Evolutionary conservation across 2,113 vertebrate species (phyloP), one percentile per base, ranked within the genome.

Genomic region (Paracanthobrama guichenoti): DNA sequence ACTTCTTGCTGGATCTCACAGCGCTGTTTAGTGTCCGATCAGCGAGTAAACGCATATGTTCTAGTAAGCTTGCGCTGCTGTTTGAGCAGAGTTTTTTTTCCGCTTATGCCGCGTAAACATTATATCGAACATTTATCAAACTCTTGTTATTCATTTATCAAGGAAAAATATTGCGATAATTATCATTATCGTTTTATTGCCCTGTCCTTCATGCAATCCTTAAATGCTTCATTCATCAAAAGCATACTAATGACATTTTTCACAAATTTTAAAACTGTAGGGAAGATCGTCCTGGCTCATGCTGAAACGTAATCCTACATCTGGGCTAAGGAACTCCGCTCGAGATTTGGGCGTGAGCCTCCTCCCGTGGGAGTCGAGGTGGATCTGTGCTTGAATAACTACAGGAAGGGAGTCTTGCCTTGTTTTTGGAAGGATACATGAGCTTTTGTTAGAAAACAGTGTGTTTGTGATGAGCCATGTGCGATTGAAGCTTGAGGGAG

Each of bases 361-460:
- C 7, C 28, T 55, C 76, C 42, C 8, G 20, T 20, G 79, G 42
- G 62, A 81, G 24, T 50, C 20, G 60, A 81, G 79, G 62, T 81
- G 59, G 62, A 50, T 67, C 53, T 81, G 62, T 28, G 44, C 79
- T 81, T 81, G 24, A 66, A 81, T 53, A 53, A 67, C 42, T 67
- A 66, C n/a, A 79, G 39, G 57, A 62, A 79, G 57, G 57, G 39
- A 79, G 39, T 79, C 57, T 79, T 62, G 77, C 24, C 77, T 79
- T 79, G 59, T 79, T 79, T 44, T 79, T 44, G 71, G 62, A 62
- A 62, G 39, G 74, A 62, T 79, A 79, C 75, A 60, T 39, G 50
- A 71, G 67, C 67, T 71, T 71, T 71, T 71, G 35, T 44, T 71
- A 71, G 22, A 60, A 57, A 78, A 59, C 24, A 44, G 35, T 60